These are phyloP conservation scores for Dromococcyx pavoninus DNA, from an alignment of 2,797 vertebrate species.

Conservation along the genomic window DNA sequence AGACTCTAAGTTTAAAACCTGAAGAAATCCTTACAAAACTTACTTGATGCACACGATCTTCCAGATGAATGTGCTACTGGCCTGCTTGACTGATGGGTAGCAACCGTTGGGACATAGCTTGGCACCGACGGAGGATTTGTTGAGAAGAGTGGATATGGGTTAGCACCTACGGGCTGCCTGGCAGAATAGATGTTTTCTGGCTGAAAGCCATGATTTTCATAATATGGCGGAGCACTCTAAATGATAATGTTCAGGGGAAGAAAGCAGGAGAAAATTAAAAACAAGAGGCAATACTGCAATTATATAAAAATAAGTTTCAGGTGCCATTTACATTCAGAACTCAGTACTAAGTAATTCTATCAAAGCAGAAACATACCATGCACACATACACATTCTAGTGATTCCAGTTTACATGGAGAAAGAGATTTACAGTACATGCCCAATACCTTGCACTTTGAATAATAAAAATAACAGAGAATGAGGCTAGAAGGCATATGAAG, in stretches of 20 bases:
- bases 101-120: conserved; percentile 58
- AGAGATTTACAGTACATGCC: neutral
- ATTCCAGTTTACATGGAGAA: neutral
- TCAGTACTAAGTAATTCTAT: neutral
- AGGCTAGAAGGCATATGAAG: neutral
- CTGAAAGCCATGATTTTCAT: conserved; percentile 77
- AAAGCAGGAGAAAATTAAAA: neutral
- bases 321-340: neutral
- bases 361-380: neutral
- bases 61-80: neutral
- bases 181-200: conserved; percentile 25
- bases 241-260: neutral
- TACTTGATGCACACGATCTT: conserved; percentile 54
- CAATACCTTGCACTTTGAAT: rapidly evolving
- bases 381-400: rapidly evolving
- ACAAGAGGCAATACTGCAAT: neutral
- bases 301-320: neutral
- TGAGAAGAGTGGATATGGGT: neutral
- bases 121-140: conserved; percentile 36
- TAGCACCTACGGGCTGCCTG: neutral
- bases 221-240: conserved; percentile 63
- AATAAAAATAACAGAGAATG: neutral
- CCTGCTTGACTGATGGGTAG: conserved; percentile 19
- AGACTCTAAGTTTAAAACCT: neutral
- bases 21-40: neutral